Evolutionary conservation across 2,888 invertebrate species (phyloP).

Genomic region (Cephus nigrinus): DNA sequence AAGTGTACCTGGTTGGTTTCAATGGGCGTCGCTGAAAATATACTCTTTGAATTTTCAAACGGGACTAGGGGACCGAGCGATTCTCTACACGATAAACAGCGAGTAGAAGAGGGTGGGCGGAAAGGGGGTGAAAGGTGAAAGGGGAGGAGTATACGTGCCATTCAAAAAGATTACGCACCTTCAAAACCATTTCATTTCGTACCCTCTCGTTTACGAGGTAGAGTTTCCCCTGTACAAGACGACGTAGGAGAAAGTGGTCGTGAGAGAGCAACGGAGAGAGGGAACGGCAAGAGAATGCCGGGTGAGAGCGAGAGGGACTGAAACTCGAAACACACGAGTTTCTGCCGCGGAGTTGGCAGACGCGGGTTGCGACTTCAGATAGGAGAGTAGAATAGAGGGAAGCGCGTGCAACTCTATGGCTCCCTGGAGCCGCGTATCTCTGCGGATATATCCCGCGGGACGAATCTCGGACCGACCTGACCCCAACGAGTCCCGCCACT

Average conservation of each 20-base stretch:
- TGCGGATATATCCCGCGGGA: constrained; percentile 37
- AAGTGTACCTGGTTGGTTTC: background rate
- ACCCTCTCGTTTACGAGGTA: background rate
- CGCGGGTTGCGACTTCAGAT: background rate
- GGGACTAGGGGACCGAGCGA: background rate
- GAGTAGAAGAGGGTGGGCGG: background rate
- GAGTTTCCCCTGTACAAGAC: background rate
- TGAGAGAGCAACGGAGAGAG: background rate
- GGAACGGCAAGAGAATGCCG: background rate
- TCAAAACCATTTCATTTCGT: background rate
- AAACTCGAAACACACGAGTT: background rate
- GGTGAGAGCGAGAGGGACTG: background rate
- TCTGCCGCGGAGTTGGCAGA: background rate
- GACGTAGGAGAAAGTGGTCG: background rate
- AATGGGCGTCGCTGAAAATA: background rate
- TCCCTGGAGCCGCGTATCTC: constrained; percentile 37
- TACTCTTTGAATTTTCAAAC: background rate
- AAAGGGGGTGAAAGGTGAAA: background rate
- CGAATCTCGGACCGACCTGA: constrained; percentile 32
- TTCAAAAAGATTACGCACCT: background rate
- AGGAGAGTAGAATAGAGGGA: background rate
- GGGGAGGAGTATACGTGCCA: background rate
- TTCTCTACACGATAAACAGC: background rate
- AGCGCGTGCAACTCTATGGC: background rate
- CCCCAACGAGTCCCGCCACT: constrained; percentile 1